Evolutionary conservation across 1,140 invertebrate genomes (phyloP), one percentile per base, ranked within the genome.

Genomic region (Apolygus lucorum): DNA sequence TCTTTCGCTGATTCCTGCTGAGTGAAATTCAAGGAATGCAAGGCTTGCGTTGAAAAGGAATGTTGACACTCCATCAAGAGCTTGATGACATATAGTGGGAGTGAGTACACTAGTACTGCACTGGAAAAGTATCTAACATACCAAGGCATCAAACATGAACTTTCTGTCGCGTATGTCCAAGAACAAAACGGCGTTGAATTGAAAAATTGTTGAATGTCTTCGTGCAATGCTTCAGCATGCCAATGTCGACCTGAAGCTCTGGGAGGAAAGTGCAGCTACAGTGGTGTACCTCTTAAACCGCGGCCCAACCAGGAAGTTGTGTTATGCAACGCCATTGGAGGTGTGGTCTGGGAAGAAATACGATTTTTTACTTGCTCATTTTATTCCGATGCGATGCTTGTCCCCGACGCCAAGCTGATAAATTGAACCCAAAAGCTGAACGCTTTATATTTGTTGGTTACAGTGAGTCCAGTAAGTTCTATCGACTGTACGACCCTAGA

Each of bases 1-100:
- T 1, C 71, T 17, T 72, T 74, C 54, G 73, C 76, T 17, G 78
- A 78, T 72, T 77, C 77, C 73, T 49, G 79, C 1, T 76, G 76
- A 70, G 62, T 22, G 13, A 78, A 79, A 72, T 68, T 64, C 2
- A 64, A 64, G 34, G 34, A 49, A 49, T 49, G 8, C 34, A 49
- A 49, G 34, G 34, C 34, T 49, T 17, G 34, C 34, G 34, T 49
- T 49, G 34, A 49, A 49, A 49, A 49, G 34, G 34, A 49, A 49
- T 49, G 34, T 49, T 8, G 17, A 49, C 17, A 17, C 34, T 49
- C 34, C 34, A 49, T 49, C 34, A 49, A 49, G 34, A 49, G 8
- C 34, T 49, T 49, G 34, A 49, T 8, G 34, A 49, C 34, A 17
- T 8, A 49, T 17, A 11, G 34, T 49, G 34, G 34, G 17, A 49